These are phyloP conservation scores for Microcebus jonahi DNA, from an alignment of 2,113 vertebrate genomes.

Conservation along the genomic window DNA sequence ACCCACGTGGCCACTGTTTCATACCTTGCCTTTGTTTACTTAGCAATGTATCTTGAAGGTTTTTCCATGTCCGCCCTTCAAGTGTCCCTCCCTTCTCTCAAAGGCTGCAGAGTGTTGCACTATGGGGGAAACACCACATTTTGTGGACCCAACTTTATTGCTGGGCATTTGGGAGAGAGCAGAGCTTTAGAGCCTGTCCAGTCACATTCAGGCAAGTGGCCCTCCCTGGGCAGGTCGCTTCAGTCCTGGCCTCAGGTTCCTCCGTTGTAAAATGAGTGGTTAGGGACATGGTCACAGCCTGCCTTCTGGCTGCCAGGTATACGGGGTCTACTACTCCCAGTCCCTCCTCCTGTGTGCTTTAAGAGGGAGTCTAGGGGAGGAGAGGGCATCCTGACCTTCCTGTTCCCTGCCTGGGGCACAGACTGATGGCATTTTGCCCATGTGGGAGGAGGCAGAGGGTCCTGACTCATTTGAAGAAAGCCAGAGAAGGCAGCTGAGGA, in stretches of 20 bases:
- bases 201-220: too few relatives aligned
- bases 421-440: neutral
- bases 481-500: neutral
- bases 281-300: too few relatives aligned
- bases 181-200: neutral
- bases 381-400: neutral
- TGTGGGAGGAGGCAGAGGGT: neutral
- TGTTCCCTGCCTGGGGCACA: neutral
- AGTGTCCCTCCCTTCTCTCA: fast-evolving
- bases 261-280: neutral
- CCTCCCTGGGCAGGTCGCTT: neutral
- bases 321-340: neutral
- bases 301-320: neutral
- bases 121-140: neutral
- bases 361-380: neutral
- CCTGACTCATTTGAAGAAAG: neutral
- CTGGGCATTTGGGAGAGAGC: neutral
- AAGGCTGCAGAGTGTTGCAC: neutral
- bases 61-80: neutral
- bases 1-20: neutral
- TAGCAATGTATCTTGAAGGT: neutral
- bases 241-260: neutral
- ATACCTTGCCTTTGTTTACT: neutral
- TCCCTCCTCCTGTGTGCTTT: neutral
- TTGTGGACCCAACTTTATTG: fast-evolving